Evolutionary conservation across 2,113 vertebrate genomes (phyloP), one percentile per base, ranked within the genome.

Genomic region (Anhinga rufa): DNA sequence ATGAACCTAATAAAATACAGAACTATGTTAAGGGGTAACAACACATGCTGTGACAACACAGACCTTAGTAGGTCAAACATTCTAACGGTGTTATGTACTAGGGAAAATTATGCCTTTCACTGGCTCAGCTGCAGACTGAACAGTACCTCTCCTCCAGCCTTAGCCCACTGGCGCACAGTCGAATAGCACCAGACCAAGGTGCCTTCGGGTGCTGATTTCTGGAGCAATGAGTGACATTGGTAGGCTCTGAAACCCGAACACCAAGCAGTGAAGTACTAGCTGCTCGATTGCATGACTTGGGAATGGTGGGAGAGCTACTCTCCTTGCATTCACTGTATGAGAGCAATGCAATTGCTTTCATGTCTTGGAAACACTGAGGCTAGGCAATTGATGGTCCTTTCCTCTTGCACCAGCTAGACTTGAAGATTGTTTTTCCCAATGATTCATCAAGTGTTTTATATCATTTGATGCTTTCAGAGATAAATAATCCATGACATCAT

Each of bases 401-500:
- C 68, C 64, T 54, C 85, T 64, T 46, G 40, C n/a, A 68, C 28
- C 49, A 57, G 24, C 58, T 48, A 55, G 49, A 31, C 44, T 54
- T 32, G 34, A 70, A 36, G 34, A 25, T 40, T 64, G 36, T 19
- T 85, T 71, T 81, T 64, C 58, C 48, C 54, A 77, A 15, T 78
- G 87, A 85, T 79, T 91, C 82, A 84, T 48, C 58, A 17, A n/a
- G 57, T 7, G 64, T 66, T 80, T 93, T 68, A 64, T 76, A 87
- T 80, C 58, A 57, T 77, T 83, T 81, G 66, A 68, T 49, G 34
- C 69, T 64, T 79, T 49, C 32, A 28, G 78, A 86, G 74, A 82
- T 62, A 83, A 86, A 89, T 58, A 86, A 93, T 42, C 77, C 62
- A 25, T 86, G 66, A 76, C 66, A 52, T 83, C 91, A 80, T 9